phyloP scores from a whole-genome alignment of 2,888 invertebrate species.

The Lamproptera curius region DNA sequence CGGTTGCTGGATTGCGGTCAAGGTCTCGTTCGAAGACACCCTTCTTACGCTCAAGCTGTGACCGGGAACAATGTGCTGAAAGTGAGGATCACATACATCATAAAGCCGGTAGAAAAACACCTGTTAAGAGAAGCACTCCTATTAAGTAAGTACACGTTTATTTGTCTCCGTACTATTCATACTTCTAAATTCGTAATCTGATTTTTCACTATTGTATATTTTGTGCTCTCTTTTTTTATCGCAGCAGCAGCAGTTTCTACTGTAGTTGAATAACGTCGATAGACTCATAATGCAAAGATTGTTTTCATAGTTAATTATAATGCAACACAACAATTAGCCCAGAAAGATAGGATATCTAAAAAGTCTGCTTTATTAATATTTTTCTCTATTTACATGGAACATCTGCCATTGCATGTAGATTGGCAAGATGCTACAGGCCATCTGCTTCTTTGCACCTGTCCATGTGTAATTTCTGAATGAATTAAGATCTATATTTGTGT shows the following conservation, averaged over 20 bases:
- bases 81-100: slow-evolving; percentile 71
- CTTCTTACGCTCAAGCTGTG: slow-evolving; percentile 78
- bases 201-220: too few relatives aligned
- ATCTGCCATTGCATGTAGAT: slow-evolving; percentile 7
- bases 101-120: slow-evolving; percentile 71
- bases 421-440: slow-evolving; percentile 6
- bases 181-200: too few relatives aligned
- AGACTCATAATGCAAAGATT: background rate
- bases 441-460: slow-evolving; percentile 13
- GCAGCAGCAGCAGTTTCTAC: too few relatives aligned
- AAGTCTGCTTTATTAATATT: background rate
- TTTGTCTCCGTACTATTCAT: too few relatives aligned
- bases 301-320: background rate
- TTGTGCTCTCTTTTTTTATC: too few relatives aligned
- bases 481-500: too few relatives aligned
- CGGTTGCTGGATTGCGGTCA: slow-evolving; percentile 79
- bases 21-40: slow-evolving; percentile 85
- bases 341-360: background rate
- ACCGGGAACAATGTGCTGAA: slow-evolving; percentile 76
- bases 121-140: slow-evolving; percentile 67
- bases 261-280: background rate
- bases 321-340: background rate
- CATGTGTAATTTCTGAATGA: too few relatives aligned
- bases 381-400: too few relatives aligned
- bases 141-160: slow-evolving; percentile 58